A percentile compares a stretch with the other conserved stretches of the same genome.
phyloP scores from a whole-genome alignment of 2,113 vertebrate species.

The Tetraodon nigroviridis region DNA sequence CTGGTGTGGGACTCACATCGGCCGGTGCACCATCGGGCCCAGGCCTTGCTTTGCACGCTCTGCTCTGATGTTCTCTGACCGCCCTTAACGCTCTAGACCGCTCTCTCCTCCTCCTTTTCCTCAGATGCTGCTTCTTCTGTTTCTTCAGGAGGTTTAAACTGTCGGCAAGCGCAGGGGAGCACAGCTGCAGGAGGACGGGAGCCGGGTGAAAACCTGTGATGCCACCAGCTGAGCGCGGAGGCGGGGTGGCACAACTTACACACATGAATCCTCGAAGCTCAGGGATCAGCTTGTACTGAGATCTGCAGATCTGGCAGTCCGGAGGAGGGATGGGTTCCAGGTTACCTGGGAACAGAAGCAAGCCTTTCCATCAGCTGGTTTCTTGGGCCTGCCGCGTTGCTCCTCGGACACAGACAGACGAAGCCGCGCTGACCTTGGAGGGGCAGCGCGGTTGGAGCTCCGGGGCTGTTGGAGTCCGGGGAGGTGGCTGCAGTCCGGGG shows the following conservation, averaged over 20 bases:
- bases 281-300: constrained; percentile 41
- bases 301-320: constrained; percentile 23
- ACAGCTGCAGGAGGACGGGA: constrained; percentile 35
- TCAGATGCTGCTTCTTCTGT: neutral
- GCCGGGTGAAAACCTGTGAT: neutral
- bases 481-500: neutral
- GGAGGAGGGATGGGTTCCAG: constrained; percentile 22
- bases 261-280: constrained; percentile 61
- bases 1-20: constrained; percentile 25
- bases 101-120: constrained; percentile 6
- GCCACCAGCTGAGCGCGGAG: neutral
- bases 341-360: constrained; percentile 26
- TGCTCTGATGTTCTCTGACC: neutral
- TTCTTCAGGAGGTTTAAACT: constrained; percentile 41
- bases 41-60: neutral
- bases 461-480: neutral
- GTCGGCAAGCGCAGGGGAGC: constrained; percentile 28
- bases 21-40: neutral
- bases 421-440: constrained; percentile 35
- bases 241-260: constrained; percentile 42
- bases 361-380: neutral
- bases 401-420: too few species aligned
- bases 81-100: neutral
- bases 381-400: too few species aligned
- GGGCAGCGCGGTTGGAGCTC: constrained; percentile 1